These are phyloP conservation scores for Brachyalestes nurse DNA, from an alignment of 2,797 vertebrate genomes.

Conservation along the genomic window DNA sequence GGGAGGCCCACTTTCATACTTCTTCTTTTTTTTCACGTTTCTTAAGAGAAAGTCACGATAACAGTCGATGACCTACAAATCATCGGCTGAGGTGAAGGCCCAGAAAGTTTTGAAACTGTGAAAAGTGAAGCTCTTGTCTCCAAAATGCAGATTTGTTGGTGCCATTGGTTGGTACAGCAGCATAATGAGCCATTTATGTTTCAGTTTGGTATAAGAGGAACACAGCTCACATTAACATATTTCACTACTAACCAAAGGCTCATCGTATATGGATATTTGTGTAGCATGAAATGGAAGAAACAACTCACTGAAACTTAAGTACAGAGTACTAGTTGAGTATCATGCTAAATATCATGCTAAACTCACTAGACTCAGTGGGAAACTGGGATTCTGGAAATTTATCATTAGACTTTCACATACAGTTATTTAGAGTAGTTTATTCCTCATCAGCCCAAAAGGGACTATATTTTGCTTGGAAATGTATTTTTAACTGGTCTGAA, in stretches of 20 bases:
- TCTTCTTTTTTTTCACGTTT: neutral
- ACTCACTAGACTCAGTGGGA: neutral
- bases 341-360: neutral
- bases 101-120: neutral
- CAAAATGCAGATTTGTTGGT: constrained; percentile 12
- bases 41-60: constrained; percentile 6
- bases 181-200: neutral
- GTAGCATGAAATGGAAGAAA: neutral
- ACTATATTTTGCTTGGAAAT: neutral
- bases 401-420: too few species aligned
- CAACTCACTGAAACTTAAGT: neutral
- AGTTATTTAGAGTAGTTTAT: neutral
- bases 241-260: neutral
- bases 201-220: neutral
- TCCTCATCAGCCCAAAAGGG: neutral
- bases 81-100: neutral
- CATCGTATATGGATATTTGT: neutral
- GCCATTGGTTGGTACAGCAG: neutral
- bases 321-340: neutral
- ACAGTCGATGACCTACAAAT: neutral
- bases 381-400: neutral
- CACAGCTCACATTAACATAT: neutral
- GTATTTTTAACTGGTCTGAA: neutral
- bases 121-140: constrained; percentile 42
- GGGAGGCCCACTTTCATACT: neutral